Evolutionary conservation across 2,113 vertebrate species (phyloP).

Genomic region (Tragelaphus imberbis): DNA sequence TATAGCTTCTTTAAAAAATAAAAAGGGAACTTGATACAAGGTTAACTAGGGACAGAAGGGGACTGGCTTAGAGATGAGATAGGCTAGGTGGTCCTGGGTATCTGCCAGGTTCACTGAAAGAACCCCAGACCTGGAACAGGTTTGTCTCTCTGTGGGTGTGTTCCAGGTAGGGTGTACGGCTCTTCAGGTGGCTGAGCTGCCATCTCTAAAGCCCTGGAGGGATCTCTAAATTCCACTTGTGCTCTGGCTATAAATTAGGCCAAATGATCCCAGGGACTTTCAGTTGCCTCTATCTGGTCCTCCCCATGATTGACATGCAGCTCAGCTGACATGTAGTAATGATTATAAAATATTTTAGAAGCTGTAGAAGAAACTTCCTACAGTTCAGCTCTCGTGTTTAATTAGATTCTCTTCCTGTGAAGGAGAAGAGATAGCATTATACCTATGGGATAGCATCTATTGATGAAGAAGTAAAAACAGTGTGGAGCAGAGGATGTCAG

Average conservation of each 20-base stretch:
- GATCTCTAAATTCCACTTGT: background rate
- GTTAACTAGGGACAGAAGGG: background rate
- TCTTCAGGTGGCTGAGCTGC: background rate
- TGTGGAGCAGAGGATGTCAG: background rate
- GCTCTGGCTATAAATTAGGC: background rate
- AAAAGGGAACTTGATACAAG: background rate
- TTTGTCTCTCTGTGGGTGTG: background rate
- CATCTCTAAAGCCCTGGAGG: background rate
- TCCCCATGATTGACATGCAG: background rate
- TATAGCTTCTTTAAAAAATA: background rate
- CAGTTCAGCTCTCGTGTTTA: background rate
- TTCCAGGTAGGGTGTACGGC: background rate
- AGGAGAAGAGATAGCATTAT: background rate
- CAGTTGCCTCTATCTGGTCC: background rate
- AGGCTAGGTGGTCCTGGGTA: background rate
- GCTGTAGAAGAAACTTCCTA: background rate
- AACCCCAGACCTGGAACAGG: background rate
- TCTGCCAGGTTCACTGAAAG: background rate
- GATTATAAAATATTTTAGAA: slow-evolving; percentile 35
- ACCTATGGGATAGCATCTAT: background rate
- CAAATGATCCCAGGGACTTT: background rate
- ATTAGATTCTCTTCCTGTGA: background rate
- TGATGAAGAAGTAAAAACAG: background rate
- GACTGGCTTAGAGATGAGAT: background rate
- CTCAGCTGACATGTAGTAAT: background rate